Percentiles rank a stretch among this genome's conserved stretches.
Conservation (phyloP, 1,140 invertebrate species). For the Melanaphis sacchari region DNA sequence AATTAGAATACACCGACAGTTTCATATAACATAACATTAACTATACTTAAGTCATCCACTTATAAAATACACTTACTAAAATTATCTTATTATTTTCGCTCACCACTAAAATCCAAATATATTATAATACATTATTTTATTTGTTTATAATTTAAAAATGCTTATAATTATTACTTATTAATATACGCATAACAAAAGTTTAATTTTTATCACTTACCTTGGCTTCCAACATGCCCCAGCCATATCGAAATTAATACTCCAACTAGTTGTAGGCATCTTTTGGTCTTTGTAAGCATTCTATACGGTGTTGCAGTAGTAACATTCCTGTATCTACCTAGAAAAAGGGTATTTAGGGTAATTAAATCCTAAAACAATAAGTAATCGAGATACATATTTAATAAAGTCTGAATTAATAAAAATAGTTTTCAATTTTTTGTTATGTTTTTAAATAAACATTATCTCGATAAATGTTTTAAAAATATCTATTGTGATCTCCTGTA, state of each 20-base stretch:
- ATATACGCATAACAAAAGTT: not conserved
- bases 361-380: not conserved
- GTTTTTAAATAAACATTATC: not conserved
- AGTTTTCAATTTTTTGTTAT: not conserved
- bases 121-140: not conserved
- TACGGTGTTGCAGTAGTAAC: slow-evolving; percentile 50
- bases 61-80: not conserved
- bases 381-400: not conserved
- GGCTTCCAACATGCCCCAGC: slow-evolving; percentile 33
- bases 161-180: not conserved
- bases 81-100: not conserved
- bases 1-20: not conserved
- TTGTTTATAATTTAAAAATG: not conserved
- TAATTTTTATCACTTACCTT: slow-evolving; percentile 28
- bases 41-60: not conserved
- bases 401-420: not conserved
- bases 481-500: too few species aligned
- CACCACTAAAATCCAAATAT: not conserved
- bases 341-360: not conserved
- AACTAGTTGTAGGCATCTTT: slow-evolving; percentile 52
- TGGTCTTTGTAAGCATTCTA: slow-evolving; percentile 56
- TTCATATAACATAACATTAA: not conserved
- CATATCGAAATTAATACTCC: slow-evolving; percentile 50
- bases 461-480: not conserved
- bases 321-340: slow-evolving; percentile 53